Conservation (phyloP, 1,140 invertebrate genomes). For the Ceratina calcarata region DNA sequence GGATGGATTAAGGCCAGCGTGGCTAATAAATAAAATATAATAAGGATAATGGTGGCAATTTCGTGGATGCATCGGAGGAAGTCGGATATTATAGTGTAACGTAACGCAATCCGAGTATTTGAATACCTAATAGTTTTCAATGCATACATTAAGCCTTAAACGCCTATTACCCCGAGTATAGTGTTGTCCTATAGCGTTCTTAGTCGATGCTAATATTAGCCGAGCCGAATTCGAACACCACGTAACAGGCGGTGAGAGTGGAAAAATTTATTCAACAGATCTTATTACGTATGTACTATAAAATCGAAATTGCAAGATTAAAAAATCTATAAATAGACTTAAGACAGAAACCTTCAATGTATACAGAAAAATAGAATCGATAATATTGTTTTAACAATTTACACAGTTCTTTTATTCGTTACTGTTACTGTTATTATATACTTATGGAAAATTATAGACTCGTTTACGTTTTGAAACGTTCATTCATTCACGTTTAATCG, state of each 20-base stretch:
- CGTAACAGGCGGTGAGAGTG: neutral
- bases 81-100: conserved; percentile 66
- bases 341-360: too few relatives aligned
- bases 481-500: too few relatives aligned
- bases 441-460: too few relatives aligned
- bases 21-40: conserved; percentile 68
- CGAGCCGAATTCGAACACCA: conserved; percentile 58
- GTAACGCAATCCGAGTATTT: conserved; percentile 76
- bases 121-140: conserved; percentile 77
- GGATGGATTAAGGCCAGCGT: conserved; percentile 63
- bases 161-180: conserved; percentile 68
- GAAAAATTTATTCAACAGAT: too few relatives aligned
- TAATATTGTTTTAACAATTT: too few relatives aligned
- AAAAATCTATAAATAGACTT: too few relatives aligned
- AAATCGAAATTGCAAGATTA: neutral
- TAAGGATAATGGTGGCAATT: conserved; percentile 72
- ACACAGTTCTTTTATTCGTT: too few relatives aligned
- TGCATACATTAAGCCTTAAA: conserved; percentile 75
- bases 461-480: too few relatives aligned
- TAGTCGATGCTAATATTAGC: conserved; percentile 68
- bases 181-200: conserved; percentile 63
- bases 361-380: too few relatives aligned
- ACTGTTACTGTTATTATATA: too few relatives aligned
- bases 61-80: conserved; percentile 64
- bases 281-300: neutral